Conservation (phyloP, 2,888 invertebrate species). For the Camptogramma bilineatum region DNA sequence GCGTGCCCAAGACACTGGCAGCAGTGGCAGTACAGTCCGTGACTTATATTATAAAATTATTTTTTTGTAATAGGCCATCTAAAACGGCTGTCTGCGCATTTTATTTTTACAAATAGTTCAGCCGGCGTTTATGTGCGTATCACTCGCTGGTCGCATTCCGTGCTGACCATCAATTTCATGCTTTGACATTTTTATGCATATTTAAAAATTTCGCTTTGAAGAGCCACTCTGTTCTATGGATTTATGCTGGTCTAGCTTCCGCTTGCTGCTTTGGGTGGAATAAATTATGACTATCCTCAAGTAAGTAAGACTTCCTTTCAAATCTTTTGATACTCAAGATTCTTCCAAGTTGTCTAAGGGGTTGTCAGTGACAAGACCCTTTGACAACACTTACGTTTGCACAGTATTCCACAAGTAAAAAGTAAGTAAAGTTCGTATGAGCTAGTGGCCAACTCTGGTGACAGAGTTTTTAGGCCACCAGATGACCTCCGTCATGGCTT, state of each 20-base stretch:
- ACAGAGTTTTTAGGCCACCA: no score
- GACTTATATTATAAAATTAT: no score
- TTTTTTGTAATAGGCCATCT: constrained; percentile 3
- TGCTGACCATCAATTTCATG: constrained; percentile 72
- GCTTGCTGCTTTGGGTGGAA: neutral
- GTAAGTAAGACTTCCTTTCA: neutral
- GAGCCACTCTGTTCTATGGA: constrained; percentile 62
- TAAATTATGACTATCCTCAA: neutral
- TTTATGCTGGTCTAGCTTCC: constrained; percentile 59
- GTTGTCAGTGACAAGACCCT: no score
- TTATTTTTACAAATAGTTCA: constrained; percentile 78
- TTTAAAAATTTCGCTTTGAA: constrained; percentile 82
- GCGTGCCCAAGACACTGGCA: no score
- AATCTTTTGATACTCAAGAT: no score
- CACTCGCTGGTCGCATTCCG: constrained; percentile 71
- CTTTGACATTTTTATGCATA: constrained; percentile 83
- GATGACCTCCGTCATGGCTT: no score
- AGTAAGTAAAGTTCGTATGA: no score
- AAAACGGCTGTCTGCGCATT: constrained; percentile 60
- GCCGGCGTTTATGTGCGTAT: constrained; percentile 69
- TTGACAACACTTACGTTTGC: no score
- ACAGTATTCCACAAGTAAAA: no score
- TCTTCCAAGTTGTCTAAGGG: no score
- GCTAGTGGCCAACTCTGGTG: no score
- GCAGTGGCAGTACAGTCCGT: no score